Conservation (phyloP, 92 coral and sea anemone species). For the Micromussa lordhowensis region DNA sequence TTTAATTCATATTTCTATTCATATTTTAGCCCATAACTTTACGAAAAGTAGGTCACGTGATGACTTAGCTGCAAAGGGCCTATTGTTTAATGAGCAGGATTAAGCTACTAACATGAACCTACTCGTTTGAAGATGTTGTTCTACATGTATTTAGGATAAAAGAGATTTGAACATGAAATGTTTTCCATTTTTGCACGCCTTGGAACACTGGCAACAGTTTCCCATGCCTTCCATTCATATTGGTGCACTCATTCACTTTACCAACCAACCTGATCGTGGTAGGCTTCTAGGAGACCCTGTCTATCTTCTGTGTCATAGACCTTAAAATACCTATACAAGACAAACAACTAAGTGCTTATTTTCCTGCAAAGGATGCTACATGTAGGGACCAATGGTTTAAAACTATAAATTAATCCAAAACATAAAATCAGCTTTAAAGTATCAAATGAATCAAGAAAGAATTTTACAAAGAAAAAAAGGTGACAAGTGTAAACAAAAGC, state of each 20-base stretch:
- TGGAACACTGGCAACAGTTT: not conserved
- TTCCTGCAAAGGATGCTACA: not conserved
- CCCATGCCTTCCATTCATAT: not conserved
- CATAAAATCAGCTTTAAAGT: not conserved
- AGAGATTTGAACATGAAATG: not conserved
- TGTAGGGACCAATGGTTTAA: no score
- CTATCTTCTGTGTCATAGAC: constrained; percentile 93
- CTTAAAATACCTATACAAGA: constrained; percentile 81
- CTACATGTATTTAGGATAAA: not conserved
- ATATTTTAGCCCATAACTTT: no score
- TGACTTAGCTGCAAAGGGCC: no score
- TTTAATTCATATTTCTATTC: no score
- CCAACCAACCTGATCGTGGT: constrained; percentile 91
- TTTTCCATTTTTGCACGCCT: not conserved
- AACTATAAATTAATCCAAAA: not conserved
- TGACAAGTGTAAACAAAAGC: not conserved
- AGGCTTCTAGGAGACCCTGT: constrained; percentile 90
- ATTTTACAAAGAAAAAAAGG: not conserved
- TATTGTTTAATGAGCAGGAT: no score
- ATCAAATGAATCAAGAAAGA: not conserved
- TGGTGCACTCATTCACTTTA: not conserved
- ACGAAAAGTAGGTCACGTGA: no score
- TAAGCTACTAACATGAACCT: no score
- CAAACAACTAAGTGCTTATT: not conserved
- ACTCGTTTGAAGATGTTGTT: not conserved